Evolutionary conservation across 2,888 invertebrate genomes (phyloP), one percentile per base, ranked within the genome.

Genomic region (Athetis lepigone): DNA sequence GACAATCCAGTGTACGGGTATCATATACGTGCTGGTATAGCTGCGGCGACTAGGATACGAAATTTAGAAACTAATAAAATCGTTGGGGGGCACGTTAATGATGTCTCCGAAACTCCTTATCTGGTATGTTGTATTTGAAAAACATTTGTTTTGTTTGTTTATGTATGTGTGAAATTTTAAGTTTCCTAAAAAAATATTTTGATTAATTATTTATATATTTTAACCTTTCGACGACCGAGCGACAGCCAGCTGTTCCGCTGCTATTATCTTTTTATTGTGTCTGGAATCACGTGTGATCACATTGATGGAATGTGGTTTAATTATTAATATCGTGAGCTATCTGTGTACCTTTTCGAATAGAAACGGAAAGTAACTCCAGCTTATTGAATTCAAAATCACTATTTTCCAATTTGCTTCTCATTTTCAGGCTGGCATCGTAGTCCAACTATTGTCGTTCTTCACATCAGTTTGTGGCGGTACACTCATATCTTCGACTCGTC

Each of bases 101-200:
- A 90, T 49, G 85, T 91, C 37, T 68, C 81, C 2, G 37, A 85
- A 63, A 80, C 84, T 18, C 91, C 92, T 2, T 90, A 90, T 71
- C 88, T 89, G 85, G 91, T 91, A 75, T 13, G 65, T 70, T 16
- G 33, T 37, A 29, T 25, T 43, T 19, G n/a, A 4, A 2, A 21
- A 13, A 13, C 3, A 13, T 47, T 29, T 49, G 19, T 25, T 43
- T 37, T 42, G 4, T 27, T 19, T 46, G 11, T 33, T n/a, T 36
- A n/a, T 25, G 8, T 49, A 6, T 9, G 13, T 19, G 11, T 21
- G 6, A 18, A 21, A 11, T 42, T 11, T 19, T 11, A 19, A 36
- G 6, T 42, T 42, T 43, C 23, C 19, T 60, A 18, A n/a, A n/a
- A n/a, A n/a, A n/a, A n/a, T n/a, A n/a, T n/a, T n/a, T n/a, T n/a